Percentiles rank a stretch among this genome's conserved stretches.
phyloP scores from a whole-genome alignment of 2,888 invertebrate species.

The Thymelicus lineola region DNA sequence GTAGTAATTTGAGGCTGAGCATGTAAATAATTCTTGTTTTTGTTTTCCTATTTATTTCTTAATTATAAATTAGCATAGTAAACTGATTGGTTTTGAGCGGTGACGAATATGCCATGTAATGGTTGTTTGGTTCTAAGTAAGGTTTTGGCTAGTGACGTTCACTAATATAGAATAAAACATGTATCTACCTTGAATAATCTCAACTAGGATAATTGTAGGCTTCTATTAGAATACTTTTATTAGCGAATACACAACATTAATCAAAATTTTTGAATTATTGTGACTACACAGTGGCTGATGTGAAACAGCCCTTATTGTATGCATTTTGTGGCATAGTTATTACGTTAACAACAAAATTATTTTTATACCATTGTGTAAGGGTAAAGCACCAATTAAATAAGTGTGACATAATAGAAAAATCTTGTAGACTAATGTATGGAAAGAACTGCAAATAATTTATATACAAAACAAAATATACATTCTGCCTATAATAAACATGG shows the following conservation, averaged over 20 bases:
- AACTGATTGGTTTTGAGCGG: constrained; percentile 49
- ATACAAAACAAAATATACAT: constrained; percentile 79
- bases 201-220: constrained; percentile 64
- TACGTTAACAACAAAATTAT: constrained; percentile 55
- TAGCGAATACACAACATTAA: constrained; percentile 29
- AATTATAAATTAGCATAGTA: constrained; percentile 56
- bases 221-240: constrained; percentile 43
- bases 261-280: constrained; percentile 24
- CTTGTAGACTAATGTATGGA: constrained; percentile 71
- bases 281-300: constrained; percentile 4
- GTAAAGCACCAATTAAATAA: constrained; percentile 71
- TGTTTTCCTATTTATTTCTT: constrained; percentile 71
- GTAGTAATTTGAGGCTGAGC: constrained; percentile 71
- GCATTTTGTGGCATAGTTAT: constrained; percentile 41
- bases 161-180: constrained; percentile 60
- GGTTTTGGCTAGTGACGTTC: constrained; percentile 66
- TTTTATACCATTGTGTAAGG: constrained; percentile 70
- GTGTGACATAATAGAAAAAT: constrained; percentile 77
- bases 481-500: constrained; percentile 65
- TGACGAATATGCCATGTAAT: constrained; percentile 60
- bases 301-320: constrained; percentile 40
- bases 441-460: constrained; percentile 82
- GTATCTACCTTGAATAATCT: constrained; percentile 79
- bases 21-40: constrained; percentile 70
- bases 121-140: constrained; percentile 54